Percentiles rank a stretch among this genome's conserved stretches.
Conservation (phyloP, 2,113 vertebrate genomes). For the Actenoides hombroni region DNA sequence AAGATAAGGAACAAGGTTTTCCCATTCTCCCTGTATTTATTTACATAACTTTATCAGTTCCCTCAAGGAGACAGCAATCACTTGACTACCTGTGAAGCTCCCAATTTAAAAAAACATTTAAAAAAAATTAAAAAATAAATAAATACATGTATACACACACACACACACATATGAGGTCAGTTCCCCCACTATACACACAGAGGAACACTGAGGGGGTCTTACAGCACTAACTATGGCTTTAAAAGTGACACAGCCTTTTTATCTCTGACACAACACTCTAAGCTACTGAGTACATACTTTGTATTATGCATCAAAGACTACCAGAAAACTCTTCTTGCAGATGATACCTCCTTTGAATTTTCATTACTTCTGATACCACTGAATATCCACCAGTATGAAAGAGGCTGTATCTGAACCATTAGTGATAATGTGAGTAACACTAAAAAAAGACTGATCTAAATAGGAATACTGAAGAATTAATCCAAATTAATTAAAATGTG, state of each 20-base stretch:
- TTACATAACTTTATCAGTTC: not conserved
- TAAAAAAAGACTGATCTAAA: not conserved
- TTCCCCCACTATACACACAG: not conserved
- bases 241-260: not conserved
- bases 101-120: not conserved
- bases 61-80: not conserved
- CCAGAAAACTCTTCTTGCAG: not conserved
- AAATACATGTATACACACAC: not conserved
- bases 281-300: not conserved
- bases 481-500: conserved; percentile 9
- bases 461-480: not conserved
- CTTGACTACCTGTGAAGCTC: not conserved
- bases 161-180: not conserved
- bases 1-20: not conserved
- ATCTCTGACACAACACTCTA: not conserved
- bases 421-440: not conserved
- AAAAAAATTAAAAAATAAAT: not conserved
- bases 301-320: not conserved
- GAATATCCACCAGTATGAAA: not conserved
- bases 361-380: not conserved
- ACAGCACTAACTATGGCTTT: not conserved
- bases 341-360: not conserved
- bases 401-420: not conserved
- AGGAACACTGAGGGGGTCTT: not conserved
- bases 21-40: not conserved